A percentile compares a stretch with the other conserved stretches of the same genome.
phyloP scores from a whole-genome alignment of 2,888 invertebrate species.

The Acronicta alni region DNA sequence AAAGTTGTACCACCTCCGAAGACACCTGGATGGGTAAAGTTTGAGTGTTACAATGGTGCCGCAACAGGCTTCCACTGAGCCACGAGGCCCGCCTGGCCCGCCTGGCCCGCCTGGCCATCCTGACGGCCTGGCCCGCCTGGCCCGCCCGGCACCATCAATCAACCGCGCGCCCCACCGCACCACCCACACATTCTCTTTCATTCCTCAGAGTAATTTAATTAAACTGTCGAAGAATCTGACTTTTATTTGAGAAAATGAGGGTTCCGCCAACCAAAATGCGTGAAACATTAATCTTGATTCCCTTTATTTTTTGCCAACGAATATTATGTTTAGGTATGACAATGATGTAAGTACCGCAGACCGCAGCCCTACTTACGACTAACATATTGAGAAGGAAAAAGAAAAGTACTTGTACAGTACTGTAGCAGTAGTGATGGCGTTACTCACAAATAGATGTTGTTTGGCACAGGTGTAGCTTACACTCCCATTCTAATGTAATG shows the following conservation, averaged over 20 bases:
- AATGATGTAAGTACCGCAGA: too few species aligned
- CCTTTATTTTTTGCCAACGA: background rate
- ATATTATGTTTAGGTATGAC: too few species aligned
- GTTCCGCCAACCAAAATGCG: conserved; percentile 19
- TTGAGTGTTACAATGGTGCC: conserved; percentile 14
- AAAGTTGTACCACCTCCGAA: too few species aligned
- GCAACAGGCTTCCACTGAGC: conserved; percentile 7
- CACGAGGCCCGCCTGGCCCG: conserved; percentile 23
- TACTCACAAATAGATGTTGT: too few species aligned
- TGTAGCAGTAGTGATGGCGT: too few species aligned
- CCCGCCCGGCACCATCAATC: too few species aligned
- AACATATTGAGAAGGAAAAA: background rate
- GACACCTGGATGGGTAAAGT: background rate
- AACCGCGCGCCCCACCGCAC: conserved; percentile 4
- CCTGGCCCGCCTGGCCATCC: too few species aligned
- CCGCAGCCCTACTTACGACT: background rate
- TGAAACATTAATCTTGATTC: conserved; percentile 9
- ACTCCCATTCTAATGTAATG: too few species aligned
- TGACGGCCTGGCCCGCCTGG: too few species aligned
- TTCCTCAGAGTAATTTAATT: conserved; percentile 49
- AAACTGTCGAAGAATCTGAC: conserved; percentile 49
- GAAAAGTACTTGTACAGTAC: too few species aligned
- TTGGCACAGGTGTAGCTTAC: too few species aligned
- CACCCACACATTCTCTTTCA: conserved; percentile 38
- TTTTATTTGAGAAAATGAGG: conserved; percentile 43